phyloP scores from a whole-genome alignment of 1,140 invertebrate species.

The Diachasma alloeum region DNA sequence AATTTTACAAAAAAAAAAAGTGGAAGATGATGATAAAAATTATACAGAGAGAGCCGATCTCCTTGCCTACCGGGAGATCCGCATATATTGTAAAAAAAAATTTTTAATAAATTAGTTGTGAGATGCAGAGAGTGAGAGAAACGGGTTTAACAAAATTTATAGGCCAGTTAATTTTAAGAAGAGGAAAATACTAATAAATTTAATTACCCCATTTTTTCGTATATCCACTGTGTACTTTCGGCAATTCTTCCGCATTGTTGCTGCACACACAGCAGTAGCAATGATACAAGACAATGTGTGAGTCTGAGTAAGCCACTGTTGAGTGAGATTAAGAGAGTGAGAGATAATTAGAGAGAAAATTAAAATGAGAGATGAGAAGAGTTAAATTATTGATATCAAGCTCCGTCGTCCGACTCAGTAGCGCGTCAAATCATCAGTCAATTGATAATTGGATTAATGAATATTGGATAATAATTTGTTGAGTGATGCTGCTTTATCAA shows the following conservation, averaged over 20 bases:
- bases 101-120: slow-evolving; percentile 56
- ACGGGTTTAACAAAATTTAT: slow-evolving; percentile 53
- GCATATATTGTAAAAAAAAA: slow-evolving; percentile 63
- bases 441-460: slow-evolving; percentile 29
- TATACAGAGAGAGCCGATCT: slow-evolving; percentile 65
- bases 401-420: slow-evolving; percentile 58
- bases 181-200: slow-evolving; percentile 8
- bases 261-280: background rate
- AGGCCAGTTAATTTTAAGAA: slow-evolving; percentile 62
- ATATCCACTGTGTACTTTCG: slow-evolving; percentile 51
- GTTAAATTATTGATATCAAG: slow-evolving; percentile 35
- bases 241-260: slow-evolving; percentile 57
- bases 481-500: background rate
- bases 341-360: slow-evolving; percentile 11
- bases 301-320: slow-evolving; percentile 15
- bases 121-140: slow-evolving; percentile 41
- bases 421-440: slow-evolving; percentile 33
- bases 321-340: slow-evolving; percentile 21
- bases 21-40: slow-evolving; percentile 54
- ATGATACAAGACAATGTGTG: slow-evolving; percentile 4
- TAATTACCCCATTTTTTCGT: slow-evolving; percentile 41
- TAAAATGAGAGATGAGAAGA: slow-evolving; percentile 13
- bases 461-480: background rate
- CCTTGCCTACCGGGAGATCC: slow-evolving; percentile 65
- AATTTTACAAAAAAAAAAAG: slow-evolving; percentile 25